Evolutionary conservation across 2,888 invertebrate genomes (phyloP).

Genomic region (Scotopteryx bipunctaria): DNA sequence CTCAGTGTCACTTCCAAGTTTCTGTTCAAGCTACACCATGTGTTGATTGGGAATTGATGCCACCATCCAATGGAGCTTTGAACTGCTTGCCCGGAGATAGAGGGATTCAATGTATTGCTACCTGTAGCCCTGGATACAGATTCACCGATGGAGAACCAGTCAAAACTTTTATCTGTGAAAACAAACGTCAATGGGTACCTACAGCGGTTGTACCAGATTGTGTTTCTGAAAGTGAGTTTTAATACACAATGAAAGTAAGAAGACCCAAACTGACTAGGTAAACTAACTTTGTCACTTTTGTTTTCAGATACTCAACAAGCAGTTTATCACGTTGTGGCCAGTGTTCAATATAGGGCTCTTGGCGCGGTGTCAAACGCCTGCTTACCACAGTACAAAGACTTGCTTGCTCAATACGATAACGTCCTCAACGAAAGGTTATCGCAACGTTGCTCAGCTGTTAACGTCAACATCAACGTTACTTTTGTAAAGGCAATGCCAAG

Average conservation of each 20-base stretch:
- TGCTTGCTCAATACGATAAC: constrained; percentile 90
- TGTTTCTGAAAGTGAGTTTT: constrained; percentile 91
- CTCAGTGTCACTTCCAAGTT: constrained; percentile 96
- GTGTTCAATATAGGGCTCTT: constrained; percentile 93
- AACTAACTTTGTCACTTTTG: constrained; percentile 5
- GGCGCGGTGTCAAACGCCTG: constrained; percentile 94
- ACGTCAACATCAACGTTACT: constrained; percentile 96
- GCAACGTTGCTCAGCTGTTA: constrained; percentile 96
- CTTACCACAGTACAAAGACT: constrained; percentile 92
- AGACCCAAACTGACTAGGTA: not conserved
- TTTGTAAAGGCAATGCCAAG: constrained; percentile 92
- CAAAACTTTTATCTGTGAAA: constrained; percentile 93
- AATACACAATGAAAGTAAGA: not conserved
- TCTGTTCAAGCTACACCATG: constrained; percentile 97
- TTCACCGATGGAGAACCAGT: constrained; percentile 95
- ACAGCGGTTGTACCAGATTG: constrained; percentile 96
- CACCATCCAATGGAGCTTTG: constrained; percentile 94
- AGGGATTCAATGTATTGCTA: constrained; percentile 94
- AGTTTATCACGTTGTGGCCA: constrained; percentile 95
- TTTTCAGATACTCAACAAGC: constrained; percentile 94
- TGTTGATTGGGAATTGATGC: constrained; percentile 96
- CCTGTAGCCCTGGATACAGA: constrained; percentile 93
- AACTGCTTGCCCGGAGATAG: constrained; percentile 93
- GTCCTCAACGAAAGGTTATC: constrained; percentile 92
- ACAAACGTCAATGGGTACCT: constrained; percentile 92